Base-by-base conservation (phyloP, 1,140 invertebrate genomes). In the Drosophila ohnishii region DNA sequence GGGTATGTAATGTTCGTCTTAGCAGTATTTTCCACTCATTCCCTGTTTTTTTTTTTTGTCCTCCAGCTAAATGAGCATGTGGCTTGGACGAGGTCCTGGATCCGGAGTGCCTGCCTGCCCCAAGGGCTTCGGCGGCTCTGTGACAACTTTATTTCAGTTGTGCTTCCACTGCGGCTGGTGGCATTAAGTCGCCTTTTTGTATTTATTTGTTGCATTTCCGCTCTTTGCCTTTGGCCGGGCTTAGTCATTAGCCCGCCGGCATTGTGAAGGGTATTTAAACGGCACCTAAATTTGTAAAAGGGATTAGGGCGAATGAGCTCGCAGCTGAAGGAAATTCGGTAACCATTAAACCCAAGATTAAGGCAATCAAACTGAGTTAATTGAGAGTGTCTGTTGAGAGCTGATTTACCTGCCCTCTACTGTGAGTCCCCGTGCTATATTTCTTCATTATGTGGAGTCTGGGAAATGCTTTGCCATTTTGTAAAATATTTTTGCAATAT, bases 141-240 rank as follows among this genome's bases (percentile, higher is more conserved):
- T 85, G 83, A 86, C 82, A 87, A 87, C 75, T 83, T 88, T 83
- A 86, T 86, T 86, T 86, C 56, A 48, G 70, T 71, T 86, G 59
- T 42, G 50, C 63, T 77, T 70, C 53, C 67, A 50, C 64, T 75
- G 45, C 61, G 60, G 62, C 47, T 51, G 48, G 40, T 73, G 65
- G 71, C 79, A 86, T 82, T 82, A 79, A 69, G 65, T 78, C 62
- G 70, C 65, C 83, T 77, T 76, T 82, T 76, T 62, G 63, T 73
- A 76, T 87, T 87, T 86, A 87, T 82, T 87, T 83, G 66, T 82
- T 86, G 79, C 84, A 86, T 80, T 87, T 87, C 84, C 83, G 75
- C 64, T 67, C 62, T 48, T 48, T 56, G 74, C 62, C 65, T 77
- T 60, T 70, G 63, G 53, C 47, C 63, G 47, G 51, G 62, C 79